These are phyloP conservation scores for Cyrtonyx montezumae DNA, from an alignment of 2,113 vertebrate genomes.

Conservation along the genomic window DNA sequence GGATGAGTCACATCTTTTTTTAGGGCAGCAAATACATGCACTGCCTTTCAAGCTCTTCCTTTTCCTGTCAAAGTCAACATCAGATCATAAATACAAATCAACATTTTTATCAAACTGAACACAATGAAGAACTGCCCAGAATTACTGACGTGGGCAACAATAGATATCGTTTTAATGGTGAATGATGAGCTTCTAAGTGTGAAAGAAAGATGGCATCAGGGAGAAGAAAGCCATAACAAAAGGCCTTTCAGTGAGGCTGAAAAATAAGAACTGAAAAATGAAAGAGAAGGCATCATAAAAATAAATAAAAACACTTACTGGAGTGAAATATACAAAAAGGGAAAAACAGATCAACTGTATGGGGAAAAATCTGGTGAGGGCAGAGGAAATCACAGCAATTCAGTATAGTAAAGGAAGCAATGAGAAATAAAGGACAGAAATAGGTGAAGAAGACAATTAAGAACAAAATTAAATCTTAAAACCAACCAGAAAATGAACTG, in stretches of 20 bases:
- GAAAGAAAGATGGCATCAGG: background rate
- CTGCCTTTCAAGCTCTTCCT: background rate
- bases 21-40: background rate
- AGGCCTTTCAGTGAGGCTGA: background rate
- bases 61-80: background rate
- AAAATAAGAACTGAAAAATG: background rate
- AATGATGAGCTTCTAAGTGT: background rate
- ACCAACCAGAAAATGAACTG: background rate
- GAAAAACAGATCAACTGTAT: background rate
- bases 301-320: background rate
- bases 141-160: background rate
- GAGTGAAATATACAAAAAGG: background rate
- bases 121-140: background rate
- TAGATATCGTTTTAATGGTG: background rate
- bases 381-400: background rate
- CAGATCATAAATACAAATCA: background rate
- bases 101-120: background rate
- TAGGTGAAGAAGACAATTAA: background rate
- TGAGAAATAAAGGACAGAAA: background rate
- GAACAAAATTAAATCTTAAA: background rate
- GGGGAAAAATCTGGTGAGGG: background rate
- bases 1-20: background rate
- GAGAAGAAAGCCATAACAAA: background rate
- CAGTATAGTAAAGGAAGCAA: background rate
- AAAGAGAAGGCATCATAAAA: background rate